Base-by-base conservation (phyloP, 2,797 vertebrate species). In the Liparis tanakae region DNA sequence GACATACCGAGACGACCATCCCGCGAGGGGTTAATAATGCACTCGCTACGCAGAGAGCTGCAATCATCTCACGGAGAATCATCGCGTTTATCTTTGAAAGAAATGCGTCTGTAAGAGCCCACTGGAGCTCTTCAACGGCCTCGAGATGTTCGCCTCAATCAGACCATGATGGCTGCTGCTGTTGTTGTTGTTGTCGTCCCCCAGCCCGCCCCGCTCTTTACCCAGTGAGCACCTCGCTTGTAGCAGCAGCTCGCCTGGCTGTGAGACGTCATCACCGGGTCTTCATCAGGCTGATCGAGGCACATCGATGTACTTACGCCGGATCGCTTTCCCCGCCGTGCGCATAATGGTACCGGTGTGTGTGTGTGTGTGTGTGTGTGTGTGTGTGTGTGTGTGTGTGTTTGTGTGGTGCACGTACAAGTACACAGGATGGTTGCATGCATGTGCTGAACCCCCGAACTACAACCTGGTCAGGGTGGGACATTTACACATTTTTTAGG, bases 191-290 rank as follows among this genome's bases (percentile, higher is more conserved):
- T 73, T 41, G 36, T 41, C 12, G 76, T 87, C 4, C 6, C 7
- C 13, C 53, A 41, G 2, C 0, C 37, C 33, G 4, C 25, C 25
- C 25, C 25, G 25, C 25, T 30, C 25, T 4, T 30, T 2, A 30
- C 25, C 25, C 25, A 30, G 48, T 75, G 72, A 67, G 41, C 65
- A 58, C 63, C 55, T 79, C 33, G 36, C 39, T 51, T 72, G 43
- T 51, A 64, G 72, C 72, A 53, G 74, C 5, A 4, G 67, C 77
- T 70, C 8, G 3, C 54, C 70, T 60, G 48, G 13, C 76, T 84
- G 79, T 85, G 88, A 89, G 89, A 87, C 62, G 82, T 79, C 85
- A 92, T 86, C 85, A 81, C 85, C 82, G 72, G 74, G 74, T 89
- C 84, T 88, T 85, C 81, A 87, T 89, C 80, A 82, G 74, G 60